Base-by-base conservation (phyloP, 2,888 invertebrate genomes). In the Heliconius ismenius region DNA sequence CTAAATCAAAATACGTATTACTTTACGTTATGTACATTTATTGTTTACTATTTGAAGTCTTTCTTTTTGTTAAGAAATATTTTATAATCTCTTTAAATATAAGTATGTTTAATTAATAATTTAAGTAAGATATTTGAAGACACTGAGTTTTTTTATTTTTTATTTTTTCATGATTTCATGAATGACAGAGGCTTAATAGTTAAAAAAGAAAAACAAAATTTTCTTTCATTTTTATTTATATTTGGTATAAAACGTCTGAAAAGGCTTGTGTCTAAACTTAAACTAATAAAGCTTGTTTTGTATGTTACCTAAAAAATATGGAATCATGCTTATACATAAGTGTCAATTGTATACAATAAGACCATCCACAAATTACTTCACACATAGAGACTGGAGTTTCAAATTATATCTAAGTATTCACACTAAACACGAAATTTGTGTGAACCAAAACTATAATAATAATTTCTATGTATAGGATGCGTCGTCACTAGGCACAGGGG, bases 231-330 rank as follows among this genome's bases (percentile, higher is more conserved):
- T 84, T 86, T 49, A 21, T 87, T 87, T 93, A 91, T 93, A 93
- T 93, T 93, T 93, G 93, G 93, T 92, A 92, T 92, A 92, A 92
- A 91, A 90, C 87, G 87, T 88, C 87, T 86, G 87, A 89, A 86
- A 86, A 86, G 87, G 89, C 86, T 87, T 85, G 81, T 87, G 80
- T 78, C 79, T 80, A 80, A 78, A 82, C 87, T 88, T 83, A 86
- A 76, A 86, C 90, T 91, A 91, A 87, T 91, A 91, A 91, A 91
- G 92, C 92, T 91, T 88, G 83, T 87, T 88, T 88, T 86, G 83
- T 86, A 85, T 80, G 69, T 81, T 72, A 81, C 83, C 81, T 84
- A 80, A 76, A 54, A 80, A 68, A 77, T 80, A 79, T 76, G 78
- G 73, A 74, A 60, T 65, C 26, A 63, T 76, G 68, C 58, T 62